phyloP scores from a whole-genome alignment of 64 coral and sea anemone species.

The Hydrozoanthus tunicans region DNA sequence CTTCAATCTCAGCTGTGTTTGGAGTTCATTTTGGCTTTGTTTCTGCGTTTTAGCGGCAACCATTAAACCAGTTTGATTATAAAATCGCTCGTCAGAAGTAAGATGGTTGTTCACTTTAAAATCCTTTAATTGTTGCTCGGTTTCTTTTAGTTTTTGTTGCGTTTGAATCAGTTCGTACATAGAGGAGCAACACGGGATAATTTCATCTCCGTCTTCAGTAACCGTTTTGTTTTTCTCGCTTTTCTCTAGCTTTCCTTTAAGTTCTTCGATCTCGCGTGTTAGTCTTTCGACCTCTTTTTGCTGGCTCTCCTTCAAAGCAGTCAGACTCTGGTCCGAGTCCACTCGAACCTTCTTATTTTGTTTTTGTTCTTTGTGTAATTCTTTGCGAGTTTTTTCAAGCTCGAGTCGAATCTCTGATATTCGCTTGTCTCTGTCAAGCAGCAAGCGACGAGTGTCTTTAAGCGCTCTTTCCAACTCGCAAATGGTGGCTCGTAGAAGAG shows the following conservation, averaged over 20 bases:
- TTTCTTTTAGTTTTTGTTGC: constrained; percentile 75
- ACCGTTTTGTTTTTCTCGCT: not conserved
- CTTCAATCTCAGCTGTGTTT: constrained; percentile 88
- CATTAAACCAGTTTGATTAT: not conserved
- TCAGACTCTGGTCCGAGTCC: constrained; percentile 63
- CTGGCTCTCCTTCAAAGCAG: constrained; percentile 45
- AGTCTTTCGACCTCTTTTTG: constrained; percentile 61
- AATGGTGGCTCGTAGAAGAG: constrained; percentile 84
- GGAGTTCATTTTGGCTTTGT: constrained; percentile 71
- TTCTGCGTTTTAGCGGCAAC: constrained; percentile 20
- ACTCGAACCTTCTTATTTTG: constrained; percentile 67
- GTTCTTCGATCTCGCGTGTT: constrained; percentile 53
- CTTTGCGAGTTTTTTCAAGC: constrained; percentile 85
- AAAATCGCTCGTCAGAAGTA: not conserved
- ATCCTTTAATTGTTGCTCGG: constrained; percentile 69
- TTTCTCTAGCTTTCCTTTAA: constrained; percentile 43
- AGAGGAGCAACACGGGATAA: constrained; percentile 88
- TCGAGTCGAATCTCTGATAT: constrained; percentile 67
- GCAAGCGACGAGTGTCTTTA: constrained; percentile 73
- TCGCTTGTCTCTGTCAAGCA: constrained; percentile 85
- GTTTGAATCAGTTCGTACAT: constrained; percentile 92
- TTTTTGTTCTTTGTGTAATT: constrained; percentile 77
- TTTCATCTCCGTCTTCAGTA: constrained; percentile 69
- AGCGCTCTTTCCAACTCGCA: constrained; percentile 88
- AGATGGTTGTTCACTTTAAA: constrained; percentile 80